A percentile compares a stretch with the other conserved stretches of the same genome.
Conservation (phyloP, 2,888 invertebrate species). For the Tipula unca region DNA sequence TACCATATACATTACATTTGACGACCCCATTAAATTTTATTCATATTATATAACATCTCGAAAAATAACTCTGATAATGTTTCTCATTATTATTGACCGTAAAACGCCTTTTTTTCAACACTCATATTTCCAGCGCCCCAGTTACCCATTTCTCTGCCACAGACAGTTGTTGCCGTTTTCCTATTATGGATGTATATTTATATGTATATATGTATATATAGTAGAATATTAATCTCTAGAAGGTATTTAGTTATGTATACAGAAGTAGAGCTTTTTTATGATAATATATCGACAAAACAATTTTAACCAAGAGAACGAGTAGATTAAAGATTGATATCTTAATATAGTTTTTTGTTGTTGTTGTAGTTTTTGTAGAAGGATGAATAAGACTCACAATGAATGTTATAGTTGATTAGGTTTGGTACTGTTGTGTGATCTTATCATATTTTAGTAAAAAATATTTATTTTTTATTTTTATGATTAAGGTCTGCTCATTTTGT, state of each 20-base stretch:
- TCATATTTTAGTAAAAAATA: background rate
- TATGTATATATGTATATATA: background rate
- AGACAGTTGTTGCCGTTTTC: background rate
- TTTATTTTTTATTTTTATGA: background rate
- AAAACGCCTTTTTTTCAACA: background rate
- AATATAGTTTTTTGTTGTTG: background rate
- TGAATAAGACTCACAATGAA: background rate
- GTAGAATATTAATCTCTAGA: background rate
- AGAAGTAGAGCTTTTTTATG: background rate
- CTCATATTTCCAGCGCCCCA: background rate
- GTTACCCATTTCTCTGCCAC: background rate
- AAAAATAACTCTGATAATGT: background rate
- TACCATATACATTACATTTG: background rate
- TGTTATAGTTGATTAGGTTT: background rate
- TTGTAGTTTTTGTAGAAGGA: background rate
- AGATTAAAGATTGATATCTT: background rate
- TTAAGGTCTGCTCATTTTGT: conserved; percentile 14
- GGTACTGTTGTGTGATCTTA: background rate
- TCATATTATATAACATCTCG: background rate
- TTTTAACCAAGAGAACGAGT: background rate
- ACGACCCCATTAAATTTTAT: background rate
- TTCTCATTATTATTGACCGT: background rate
- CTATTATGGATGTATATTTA: background rate
- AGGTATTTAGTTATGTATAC: background rate
- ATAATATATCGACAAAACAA: background rate